Percentiles rank a stretch among this genome's conserved stretches.
These are phyloP conservation scores for Euura lappo DNA, from an alignment of 1,140 invertebrate genomes.

Conservation along the genomic window DNA sequence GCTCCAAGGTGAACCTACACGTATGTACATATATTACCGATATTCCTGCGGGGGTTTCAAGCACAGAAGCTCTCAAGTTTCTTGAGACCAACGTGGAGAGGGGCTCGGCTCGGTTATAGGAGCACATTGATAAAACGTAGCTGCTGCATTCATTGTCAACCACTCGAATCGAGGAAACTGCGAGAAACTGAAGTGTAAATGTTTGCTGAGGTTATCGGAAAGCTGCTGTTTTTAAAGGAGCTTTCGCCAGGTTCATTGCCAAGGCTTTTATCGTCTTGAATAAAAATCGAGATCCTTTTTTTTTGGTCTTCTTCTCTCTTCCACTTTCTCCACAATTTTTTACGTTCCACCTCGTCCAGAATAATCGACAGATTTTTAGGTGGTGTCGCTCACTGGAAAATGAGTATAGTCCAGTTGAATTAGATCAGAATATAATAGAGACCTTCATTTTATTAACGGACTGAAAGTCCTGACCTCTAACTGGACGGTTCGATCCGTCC, in stretches of 20 bases:
- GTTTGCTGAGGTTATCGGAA: slow-evolving; percentile 3
- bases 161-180: background rate
- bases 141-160: background rate
- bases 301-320: background rate
- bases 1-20: background rate
- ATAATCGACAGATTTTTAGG: too few species aligned
- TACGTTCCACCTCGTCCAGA: too few species aligned
- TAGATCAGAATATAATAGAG: too few species aligned
- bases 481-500: too few species aligned
- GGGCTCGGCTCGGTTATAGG: background rate
- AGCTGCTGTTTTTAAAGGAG: background rate
- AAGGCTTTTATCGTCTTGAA: slow-evolving; percentile 4
- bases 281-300: background rate
- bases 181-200: background rate
- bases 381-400: too few species aligned
- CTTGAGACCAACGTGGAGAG: background rate
- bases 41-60: background rate
- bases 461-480: too few species aligned
- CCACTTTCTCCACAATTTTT: background rate
- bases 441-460: too few species aligned
- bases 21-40: background rate
- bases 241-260: background rate
- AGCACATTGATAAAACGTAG: background rate
- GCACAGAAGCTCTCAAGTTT: background rate
- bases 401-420: too few species aligned